Conservation (phyloP, 1,140 invertebrate species). For the Phymastichus coffea region DNA sequence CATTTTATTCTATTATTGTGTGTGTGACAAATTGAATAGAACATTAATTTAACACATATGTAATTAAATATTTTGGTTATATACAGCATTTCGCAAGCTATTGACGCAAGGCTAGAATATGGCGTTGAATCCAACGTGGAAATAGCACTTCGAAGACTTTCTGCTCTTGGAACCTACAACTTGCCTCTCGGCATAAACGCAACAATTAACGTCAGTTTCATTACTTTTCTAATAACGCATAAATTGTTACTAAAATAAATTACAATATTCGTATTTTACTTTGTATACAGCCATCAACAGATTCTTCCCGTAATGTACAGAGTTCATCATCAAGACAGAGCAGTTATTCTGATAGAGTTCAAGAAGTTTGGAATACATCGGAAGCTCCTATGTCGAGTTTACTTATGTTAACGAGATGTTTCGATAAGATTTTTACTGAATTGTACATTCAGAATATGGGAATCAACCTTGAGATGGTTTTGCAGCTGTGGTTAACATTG, state of each 20-base stretch:
- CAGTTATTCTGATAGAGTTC: constrained; percentile 38
- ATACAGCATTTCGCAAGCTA: constrained; percentile 64
- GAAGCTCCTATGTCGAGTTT: constrained; percentile 47
- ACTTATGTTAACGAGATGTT: constrained; percentile 69
- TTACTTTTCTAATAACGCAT: not conserved
- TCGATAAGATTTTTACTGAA: constrained; percentile 69
- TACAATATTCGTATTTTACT: constrained; percentile 2
- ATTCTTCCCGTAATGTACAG: constrained; percentile 37
- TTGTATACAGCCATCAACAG: constrained; percentile 29
- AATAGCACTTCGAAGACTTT: constrained; percentile 68
- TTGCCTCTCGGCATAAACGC: constrained; percentile 61
- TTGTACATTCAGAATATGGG: constrained; percentile 49
- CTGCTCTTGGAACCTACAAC: constrained; percentile 62
- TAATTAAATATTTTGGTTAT: constrained; percentile 13
- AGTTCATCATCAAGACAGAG: constrained; percentile 36
- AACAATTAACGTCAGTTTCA: constrained; percentile 47
- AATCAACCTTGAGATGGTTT: constrained; percentile 74
- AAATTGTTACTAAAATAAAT: constrained; percentile 15
- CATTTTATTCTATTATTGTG: too few species aligned
- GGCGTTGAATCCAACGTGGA: constrained; percentile 73
- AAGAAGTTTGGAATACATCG: constrained; percentile 41
- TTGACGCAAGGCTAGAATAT: constrained; percentile 76
- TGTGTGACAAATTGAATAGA: too few species aligned
- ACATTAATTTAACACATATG: not conserved
- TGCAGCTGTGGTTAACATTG: constrained; percentile 82